Conservation (phyloP, 2,113 vertebrate species). For the Shinisaurus crocodilurus region DNA sequence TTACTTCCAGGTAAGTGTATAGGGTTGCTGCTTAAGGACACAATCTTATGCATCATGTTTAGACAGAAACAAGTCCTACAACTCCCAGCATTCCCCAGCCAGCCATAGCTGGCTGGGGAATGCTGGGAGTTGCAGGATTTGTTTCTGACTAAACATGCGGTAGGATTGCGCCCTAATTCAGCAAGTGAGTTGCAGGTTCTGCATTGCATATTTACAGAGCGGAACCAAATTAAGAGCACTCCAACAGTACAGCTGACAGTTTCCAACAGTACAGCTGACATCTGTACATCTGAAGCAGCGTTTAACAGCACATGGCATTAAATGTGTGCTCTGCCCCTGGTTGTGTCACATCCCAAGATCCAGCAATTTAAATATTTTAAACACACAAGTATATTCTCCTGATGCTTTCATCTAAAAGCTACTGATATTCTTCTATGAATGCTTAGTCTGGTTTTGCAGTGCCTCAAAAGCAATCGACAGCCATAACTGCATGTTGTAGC, state of each 20-base stretch:
- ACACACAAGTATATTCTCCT: background rate
- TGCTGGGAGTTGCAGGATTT: too few species aligned
- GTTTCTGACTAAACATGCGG: too few species aligned
- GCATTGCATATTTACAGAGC: slow-evolving; percentile 4
- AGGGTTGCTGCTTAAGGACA: too few species aligned
- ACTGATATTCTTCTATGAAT: background rate
- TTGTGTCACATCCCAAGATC: background rate
- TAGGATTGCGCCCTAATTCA: too few species aligned
- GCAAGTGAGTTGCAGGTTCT: background rate
- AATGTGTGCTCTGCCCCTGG: background rate
- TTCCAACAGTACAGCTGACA: too few species aligned
- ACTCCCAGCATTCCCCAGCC: too few species aligned
- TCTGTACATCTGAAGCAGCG: background rate
- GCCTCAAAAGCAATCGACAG: background rate
- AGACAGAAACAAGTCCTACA: too few species aligned
- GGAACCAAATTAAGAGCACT: background rate
- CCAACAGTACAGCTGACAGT: too few species aligned
- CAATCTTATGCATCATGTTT: too few species aligned
- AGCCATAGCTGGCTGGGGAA: too few species aligned
- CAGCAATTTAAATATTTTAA: background rate
- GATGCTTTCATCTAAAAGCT: background rate
- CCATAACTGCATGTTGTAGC: background rate
- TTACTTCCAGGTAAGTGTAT: too few species aligned
- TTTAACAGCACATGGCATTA: background rate
- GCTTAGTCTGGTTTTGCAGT: background rate